Evolutionary conservation across 64 coral and sea anemone species (phyloP), one percentile per base, ranked within the genome.

Genomic region (Pocillopora damicornis): DNA sequence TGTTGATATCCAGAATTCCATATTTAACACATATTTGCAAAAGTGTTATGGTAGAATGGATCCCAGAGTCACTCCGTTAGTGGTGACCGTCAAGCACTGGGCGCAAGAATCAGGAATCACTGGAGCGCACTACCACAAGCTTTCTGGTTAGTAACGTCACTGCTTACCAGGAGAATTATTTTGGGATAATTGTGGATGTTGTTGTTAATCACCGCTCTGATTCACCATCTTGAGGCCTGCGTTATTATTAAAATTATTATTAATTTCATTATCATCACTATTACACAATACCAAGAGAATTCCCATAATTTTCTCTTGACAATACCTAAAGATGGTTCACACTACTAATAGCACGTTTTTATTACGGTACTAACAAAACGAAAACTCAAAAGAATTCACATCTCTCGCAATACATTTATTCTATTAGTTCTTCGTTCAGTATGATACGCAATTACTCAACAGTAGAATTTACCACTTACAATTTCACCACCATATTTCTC

Each of bases 31-130:
- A 2, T 89, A 79, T 42, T 73, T 93, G 42, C 75, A 89, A 45
- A 87, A 88, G 63, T 93, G 91, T 73, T 93, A 93, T 67, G 91
- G 78, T 26, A 58, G 37, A 37, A 75, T 93, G 78, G 91, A 93
- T 72, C 20, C 72, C 75, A 75, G 91, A 42, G 91, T 93, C 16
- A 58, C 15, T 35, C 91, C 86, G 0, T 74, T 93, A 12, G 79
- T 88, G 4, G 73, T 85, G 36, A 78, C 35, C 45, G 35, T 93
- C 36, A 93, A 93, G 80, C n/a, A 75, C 14, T 93, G 91, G 91
- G 91, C 91, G 15, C 76, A 93, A 65, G 65, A 72, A 18, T 80
- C 87, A 11, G 26, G 87, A 13, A 93, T 93, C 61, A 88, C 82
- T 51, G 81, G 75, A 37, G 86, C 87, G 35, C 71, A 72, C 18